Percentiles rank a stretch among this genome's conserved stretches.
Conservation (phyloP, 2,797 vertebrate species). For the Otolemur crassicaudatus region DNA sequence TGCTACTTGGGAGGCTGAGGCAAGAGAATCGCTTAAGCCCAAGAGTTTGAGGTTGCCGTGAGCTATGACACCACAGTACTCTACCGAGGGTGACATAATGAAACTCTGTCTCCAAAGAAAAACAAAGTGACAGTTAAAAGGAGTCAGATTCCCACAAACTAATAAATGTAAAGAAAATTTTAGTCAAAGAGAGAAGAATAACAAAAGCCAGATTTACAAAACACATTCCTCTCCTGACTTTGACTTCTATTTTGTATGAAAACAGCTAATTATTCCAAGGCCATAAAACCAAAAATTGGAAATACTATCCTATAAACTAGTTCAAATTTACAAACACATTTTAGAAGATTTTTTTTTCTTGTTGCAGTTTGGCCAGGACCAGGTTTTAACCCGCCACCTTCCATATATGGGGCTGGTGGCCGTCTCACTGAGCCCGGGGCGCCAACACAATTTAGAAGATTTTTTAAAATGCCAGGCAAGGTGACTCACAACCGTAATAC, state of each 20-base stretch:
- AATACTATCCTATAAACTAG: neutral
- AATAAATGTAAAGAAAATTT: neutral
- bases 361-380: no score
- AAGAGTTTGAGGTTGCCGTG: no score
- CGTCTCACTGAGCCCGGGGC: no score
- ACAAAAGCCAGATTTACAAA: neutral
- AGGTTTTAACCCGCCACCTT: no score
- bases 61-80: no score
- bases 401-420: no score
- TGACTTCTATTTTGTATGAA: neutral
- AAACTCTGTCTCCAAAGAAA: neutral
- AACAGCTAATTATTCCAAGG: constrained; percentile 25
- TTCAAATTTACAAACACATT: neutral
- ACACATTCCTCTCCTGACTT: neutral
- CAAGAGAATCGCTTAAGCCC: no score
- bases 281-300: neutral
- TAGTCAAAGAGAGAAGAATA: neutral
- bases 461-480: neutral
- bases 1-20: no score
- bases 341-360: neutral
- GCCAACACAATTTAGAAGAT: neutral
- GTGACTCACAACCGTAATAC: no score
- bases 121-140: neutral
- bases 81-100: no score
- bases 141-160: neutral